Percentiles rank a stretch among this genome's conserved stretches.
Conservation (phyloP, 2,888 invertebrate species). For the Thera obeliscata region DNA sequence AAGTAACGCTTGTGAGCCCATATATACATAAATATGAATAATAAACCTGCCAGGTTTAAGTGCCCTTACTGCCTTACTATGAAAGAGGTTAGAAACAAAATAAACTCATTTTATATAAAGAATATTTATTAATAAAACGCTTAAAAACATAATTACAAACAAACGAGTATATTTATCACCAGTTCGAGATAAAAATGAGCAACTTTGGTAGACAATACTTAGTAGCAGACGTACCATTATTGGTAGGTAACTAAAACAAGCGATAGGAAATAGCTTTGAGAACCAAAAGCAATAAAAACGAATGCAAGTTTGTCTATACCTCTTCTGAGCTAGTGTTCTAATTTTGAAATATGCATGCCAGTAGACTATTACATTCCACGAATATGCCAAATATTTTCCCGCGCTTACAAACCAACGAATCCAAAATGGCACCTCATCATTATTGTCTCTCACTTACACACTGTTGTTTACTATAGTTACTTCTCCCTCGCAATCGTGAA, state of each 20-base stretch:
- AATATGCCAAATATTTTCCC: not conserved
- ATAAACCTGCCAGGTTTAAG: too few relatives aligned
- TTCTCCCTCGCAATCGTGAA: too few relatives aligned
- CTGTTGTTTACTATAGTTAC: too few relatives aligned
- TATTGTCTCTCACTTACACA: too few relatives aligned
- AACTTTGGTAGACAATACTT: constrained; percentile 70
- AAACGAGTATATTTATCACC: constrained; percentile 51
- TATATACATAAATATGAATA: too few relatives aligned
- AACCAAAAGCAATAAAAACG: constrained; percentile 7
- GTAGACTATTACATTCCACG: constrained; percentile 23
- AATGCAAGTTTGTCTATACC: constrained; percentile 18
- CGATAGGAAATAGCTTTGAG: constrained; percentile 56
- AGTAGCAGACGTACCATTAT: constrained; percentile 39
- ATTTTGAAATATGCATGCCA: constrained; percentile 10
- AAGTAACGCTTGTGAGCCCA: too few relatives aligned
- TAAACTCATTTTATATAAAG: constrained; percentile 12
- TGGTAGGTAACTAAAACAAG: constrained; percentile 62
- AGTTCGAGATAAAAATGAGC: constrained; percentile 59
- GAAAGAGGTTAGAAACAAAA: too few relatives aligned
- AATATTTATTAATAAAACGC: constrained; percentile 59
- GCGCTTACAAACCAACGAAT: too few relatives aligned
- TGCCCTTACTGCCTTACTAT: too few relatives aligned
- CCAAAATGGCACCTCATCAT: too few relatives aligned
- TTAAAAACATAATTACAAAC: constrained; percentile 52
- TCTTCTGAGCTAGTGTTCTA: not conserved